These are phyloP conservation scores for Heliopora coerulea DNA, from an alignment of 92 coral and sea anemone genomes.

Conservation along the genomic window DNA sequence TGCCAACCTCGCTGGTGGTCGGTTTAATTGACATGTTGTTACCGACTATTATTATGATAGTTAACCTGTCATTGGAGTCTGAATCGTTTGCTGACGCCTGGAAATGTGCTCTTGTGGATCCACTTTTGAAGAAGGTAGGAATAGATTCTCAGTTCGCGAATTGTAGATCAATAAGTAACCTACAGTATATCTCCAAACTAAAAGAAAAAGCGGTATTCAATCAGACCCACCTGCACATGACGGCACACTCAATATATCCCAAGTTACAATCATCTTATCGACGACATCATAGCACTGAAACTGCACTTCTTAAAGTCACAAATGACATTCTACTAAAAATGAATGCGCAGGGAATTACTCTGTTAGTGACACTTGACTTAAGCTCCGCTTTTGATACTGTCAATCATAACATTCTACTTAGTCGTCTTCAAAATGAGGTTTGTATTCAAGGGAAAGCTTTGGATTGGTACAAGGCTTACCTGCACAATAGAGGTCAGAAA, in stretches of 20 bases:
- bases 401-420: conserved; percentile 35
- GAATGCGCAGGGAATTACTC: conserved; percentile 55
- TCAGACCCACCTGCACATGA: conserved; percentile 49
- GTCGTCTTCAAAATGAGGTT: conserved; percentile 35
- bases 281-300: conserved; percentile 47
- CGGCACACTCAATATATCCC: conserved; percentile 39
- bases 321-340: conserved; percentile 57
- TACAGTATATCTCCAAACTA: conserved; percentile 46
- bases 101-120: conserved; percentile 56
- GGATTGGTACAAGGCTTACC: conserved; percentile 56
- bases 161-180: conserved; percentile 50
- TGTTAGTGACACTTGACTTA: conserved; percentile 49
- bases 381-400: conserved; percentile 48
- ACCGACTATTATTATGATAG: conserved; percentile 43
- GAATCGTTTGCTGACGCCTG: conserved; percentile 48
- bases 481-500: conserved; percentile 37
- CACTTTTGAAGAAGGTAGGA: conserved; percentile 47
- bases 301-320: conserved; percentile 51
- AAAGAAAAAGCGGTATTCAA: conserved; percentile 48
- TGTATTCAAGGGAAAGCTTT: conserved; percentile 37
- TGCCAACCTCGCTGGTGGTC: conserved; percentile 44
- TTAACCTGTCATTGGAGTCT: conserved; percentile 44
- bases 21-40: conserved; percentile 44
- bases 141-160: conserved; percentile 38
- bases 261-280: conserved; percentile 50